Conservation (phyloP, 37 sponge, comb jelly and placozoan genomes). For the Dysidea cf. avara region DNA sequence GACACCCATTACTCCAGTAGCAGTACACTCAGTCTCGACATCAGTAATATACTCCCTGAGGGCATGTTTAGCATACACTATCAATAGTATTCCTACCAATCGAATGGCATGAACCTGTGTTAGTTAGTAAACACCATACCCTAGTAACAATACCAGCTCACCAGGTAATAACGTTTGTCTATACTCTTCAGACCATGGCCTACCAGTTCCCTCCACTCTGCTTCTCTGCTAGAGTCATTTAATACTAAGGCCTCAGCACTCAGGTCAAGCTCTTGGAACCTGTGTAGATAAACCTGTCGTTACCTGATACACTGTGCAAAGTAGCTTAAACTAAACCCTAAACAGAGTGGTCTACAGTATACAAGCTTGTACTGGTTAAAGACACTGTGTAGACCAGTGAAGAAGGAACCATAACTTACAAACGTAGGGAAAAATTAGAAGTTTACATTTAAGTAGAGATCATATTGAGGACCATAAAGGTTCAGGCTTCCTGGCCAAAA, state of each 20-base stretch:
- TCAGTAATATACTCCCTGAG: conserved; percentile 36
- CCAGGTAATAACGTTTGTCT: too few relatives aligned
- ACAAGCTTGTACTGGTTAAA: not conserved
- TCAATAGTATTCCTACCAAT: conserved; percentile 85
- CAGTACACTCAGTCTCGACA: conserved; percentile 57
- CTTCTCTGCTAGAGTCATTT: conserved; percentile 62
- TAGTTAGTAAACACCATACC: not conserved
- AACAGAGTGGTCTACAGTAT: not conserved
- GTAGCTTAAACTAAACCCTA: too few relatives aligned
- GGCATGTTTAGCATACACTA: conserved; percentile 61
- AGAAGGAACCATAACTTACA: too few relatives aligned
- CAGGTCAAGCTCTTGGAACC: conserved; percentile 91
- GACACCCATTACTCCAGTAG: conserved; percentile 72
- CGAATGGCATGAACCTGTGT: conserved; percentile 45
- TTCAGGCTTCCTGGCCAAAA: too few relatives aligned
- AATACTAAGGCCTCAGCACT: conserved; percentile 80
- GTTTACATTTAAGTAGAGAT: too few relatives aligned
- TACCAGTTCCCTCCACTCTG: conserved; percentile 66
- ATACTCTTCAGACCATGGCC: too few relatives aligned
- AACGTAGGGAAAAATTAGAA: too few relatives aligned
- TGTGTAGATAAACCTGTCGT: conserved; percentile 19
- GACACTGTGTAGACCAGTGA: not conserved
- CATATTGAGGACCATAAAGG: too few relatives aligned
- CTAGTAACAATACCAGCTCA: not conserved
- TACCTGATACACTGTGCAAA: not conserved